A percentile compares a stretch with the other conserved stretches of the same genome.
Evolutionary conservation across 2,888 invertebrate species (phyloP).

Genomic region (Limnephilus marmoratus): DNA sequence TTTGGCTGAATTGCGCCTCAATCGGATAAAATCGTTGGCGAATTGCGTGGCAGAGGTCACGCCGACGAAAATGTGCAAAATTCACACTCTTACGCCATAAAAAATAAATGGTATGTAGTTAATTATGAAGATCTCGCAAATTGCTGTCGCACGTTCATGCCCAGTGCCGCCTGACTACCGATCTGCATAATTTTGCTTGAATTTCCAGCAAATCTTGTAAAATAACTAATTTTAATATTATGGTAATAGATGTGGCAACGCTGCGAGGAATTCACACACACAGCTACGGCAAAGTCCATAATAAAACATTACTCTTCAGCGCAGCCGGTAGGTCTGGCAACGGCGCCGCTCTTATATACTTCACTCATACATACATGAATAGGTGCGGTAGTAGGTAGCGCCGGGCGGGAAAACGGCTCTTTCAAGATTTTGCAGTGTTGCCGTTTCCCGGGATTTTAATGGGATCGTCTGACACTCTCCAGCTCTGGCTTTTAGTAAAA

Average conservation of each 20-base stretch:
- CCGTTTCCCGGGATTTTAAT: constrained; percentile 36
- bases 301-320: constrained; percentile 29
- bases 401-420: constrained; percentile 52
- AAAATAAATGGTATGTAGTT: neutral
- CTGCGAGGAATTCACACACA: constrained; percentile 38
- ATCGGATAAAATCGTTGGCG: neutral
- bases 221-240: neutral
- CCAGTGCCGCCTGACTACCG: constrained; percentile 2
- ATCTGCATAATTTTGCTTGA: neutral
- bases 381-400: constrained; percentile 43
- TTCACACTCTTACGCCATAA: neutral
- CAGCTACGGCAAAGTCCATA: constrained; percentile 4
- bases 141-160: constrained; percentile 2
- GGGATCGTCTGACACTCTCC: neutral
- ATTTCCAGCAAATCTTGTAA: constrained; percentile 14
- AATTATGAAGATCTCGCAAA: neutral
- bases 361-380: neutral
- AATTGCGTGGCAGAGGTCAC: constrained; percentile 26
- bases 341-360: constrained; percentile 46
- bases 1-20: neutral
- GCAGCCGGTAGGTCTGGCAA: constrained; percentile 43
- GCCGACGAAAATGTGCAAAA: neutral
- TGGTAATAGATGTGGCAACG: constrained; percentile 50
- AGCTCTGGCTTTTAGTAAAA: neutral
- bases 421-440: constrained; percentile 48